A percentile compares a stretch with the other conserved stretches of the same genome.
These are phyloP conservation scores for Sinotaia quadrata DNA, from an alignment of 2,888 invertebrate genomes.

Conservation along the genomic window DNA sequence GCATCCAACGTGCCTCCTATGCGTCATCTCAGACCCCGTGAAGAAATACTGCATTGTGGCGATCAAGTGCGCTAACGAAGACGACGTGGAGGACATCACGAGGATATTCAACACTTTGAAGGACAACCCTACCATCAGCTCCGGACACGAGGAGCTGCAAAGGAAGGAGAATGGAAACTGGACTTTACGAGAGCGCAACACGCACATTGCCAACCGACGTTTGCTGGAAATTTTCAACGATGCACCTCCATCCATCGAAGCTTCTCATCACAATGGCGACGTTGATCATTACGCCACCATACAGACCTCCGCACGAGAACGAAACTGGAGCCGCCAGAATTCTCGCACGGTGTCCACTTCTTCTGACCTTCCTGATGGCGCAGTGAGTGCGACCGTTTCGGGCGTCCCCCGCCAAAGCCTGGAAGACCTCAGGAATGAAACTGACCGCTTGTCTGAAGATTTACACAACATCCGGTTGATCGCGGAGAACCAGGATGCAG, in stretches of 20 bases:
- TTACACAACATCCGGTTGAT: neutral
- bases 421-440: neutral
- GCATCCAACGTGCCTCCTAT: conserved; percentile 47
- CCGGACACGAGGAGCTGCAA: conserved; percentile 38
- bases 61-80: conserved; percentile 44
- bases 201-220: conserved; percentile 32
- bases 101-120: conserved; percentile 37
- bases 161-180: conserved; percentile 55
- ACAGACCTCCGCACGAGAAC: conserved; percentile 2
- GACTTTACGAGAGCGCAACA: conserved; percentile 48
- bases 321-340: neutral
- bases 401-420: neutral
- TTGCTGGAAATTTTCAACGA: conserved; percentile 31
- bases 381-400: neutral
- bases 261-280: neutral
- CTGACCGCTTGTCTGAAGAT: conserved; percentile 13
- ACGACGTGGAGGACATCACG: conserved; percentile 48
- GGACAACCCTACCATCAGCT: conserved; percentile 28
- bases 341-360: neutral
- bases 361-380: neutral
- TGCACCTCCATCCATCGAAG: neutral
- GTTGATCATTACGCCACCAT: neutral
- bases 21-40: conserved; percentile 43
- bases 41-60: conserved; percentile 49
- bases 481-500: neutral